phyloP scores from a whole-genome alignment of 2,797 vertebrate species.

The Mycteria americana region DNA sequence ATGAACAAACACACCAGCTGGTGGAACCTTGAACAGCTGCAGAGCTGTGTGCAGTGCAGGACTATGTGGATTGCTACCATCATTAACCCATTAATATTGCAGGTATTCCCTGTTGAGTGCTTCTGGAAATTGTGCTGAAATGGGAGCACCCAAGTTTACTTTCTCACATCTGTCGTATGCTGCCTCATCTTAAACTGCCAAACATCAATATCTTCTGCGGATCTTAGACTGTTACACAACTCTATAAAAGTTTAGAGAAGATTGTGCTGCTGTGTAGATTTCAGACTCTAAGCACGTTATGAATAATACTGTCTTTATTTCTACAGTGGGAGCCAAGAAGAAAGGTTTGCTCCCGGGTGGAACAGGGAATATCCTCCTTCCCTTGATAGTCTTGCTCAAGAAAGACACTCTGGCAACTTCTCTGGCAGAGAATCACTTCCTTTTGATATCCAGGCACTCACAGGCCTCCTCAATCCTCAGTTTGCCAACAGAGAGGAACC shows the following conservation, averaged over 20 bases:
- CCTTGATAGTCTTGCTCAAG: conserved; percentile 90
- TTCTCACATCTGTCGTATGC: conserved; percentile 71
- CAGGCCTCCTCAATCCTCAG: conserved; percentile 82
- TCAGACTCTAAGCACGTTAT: conserved; percentile 81
- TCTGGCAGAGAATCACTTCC: conserved; percentile 90
- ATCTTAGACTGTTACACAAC: conserved; percentile 81
- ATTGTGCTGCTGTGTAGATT: conserved; percentile 81
- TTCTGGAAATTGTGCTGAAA: conserved; percentile 78
- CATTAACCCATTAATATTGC: conserved; percentile 82
- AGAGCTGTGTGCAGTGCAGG: conserved; percentile 71
- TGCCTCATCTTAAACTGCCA: conserved; percentile 81
- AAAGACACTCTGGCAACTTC: conserved; percentile 86
- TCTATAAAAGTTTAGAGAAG: conserved; percentile 80
- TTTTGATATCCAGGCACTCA: conserved; percentile 81
- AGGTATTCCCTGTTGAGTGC: conserved; percentile 81
- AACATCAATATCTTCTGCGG: conserved; percentile 79
- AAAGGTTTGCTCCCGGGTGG: conserved; percentile 85
- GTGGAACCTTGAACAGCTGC: conserved; percentile 38
- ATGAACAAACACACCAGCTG: conserved; percentile 7
- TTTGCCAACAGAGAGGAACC: conserved; percentile 82
- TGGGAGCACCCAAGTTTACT: conserved; percentile 80
- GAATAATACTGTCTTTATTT: conserved; percentile 85
- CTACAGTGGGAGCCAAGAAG: conserved; percentile 93
- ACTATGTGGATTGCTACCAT: conserved; percentile 71
- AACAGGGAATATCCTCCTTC: conserved; percentile 91